Percentiles rank a stretch among this genome's conserved stretches.
Conservation (phyloP, 2,888 invertebrate species). For the Lasioglossum calceatum region DNA sequence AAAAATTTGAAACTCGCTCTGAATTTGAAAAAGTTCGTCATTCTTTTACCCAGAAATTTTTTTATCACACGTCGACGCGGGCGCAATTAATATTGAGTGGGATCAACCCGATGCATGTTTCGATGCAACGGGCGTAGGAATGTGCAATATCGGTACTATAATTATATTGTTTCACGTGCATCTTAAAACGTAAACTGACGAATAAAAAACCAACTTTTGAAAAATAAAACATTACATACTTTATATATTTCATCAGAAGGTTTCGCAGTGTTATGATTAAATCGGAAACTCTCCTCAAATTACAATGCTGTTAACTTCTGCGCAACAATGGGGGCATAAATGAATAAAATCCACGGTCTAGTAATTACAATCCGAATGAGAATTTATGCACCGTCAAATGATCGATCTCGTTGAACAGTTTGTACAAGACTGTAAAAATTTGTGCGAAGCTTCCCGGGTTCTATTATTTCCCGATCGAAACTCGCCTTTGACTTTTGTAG, state of each 20-base stretch:
- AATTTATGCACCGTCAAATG: background rate
- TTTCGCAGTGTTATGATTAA: background rate
- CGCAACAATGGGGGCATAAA: background rate
- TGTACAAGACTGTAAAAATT: background rate
- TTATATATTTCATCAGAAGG: background rate
- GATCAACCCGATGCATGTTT: background rate
- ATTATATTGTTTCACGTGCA: background rate
- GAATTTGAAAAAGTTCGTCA: background rate
- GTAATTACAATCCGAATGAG: background rate
- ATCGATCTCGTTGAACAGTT: background rate
- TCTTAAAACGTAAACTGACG: background rate
- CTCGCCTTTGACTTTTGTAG: conserved; percentile 7
- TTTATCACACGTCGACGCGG: background rate
- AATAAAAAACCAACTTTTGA: background rate
- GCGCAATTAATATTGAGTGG: background rate
- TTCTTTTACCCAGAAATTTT: background rate
- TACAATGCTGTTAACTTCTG: background rate
- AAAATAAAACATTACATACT: background rate
- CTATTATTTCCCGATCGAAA: conserved; percentile 28
- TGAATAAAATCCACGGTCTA: background rate
- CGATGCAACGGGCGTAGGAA: background rate
- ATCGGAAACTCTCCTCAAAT: background rate
- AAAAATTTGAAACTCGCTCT: background rate
- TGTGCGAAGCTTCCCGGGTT: background rate
- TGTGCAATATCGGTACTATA: background rate